Evolutionary conservation across 1,140 invertebrate genomes (phyloP), one percentile per base, ranked within the genome.

Genomic region (Helicoverpa armigera): DNA sequence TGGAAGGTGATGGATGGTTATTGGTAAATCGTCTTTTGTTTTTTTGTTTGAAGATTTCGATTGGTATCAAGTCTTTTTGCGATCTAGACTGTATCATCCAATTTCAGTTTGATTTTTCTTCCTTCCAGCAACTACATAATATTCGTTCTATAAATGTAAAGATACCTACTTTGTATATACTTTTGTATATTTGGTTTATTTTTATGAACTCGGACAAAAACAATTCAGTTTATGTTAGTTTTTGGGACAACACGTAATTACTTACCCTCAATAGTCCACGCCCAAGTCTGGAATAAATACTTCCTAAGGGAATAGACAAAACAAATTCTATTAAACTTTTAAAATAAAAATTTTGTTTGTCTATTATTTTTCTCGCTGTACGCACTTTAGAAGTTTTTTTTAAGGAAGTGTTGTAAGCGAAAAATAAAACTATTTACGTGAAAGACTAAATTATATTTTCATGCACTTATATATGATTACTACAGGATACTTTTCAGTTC

Each of bases 201-300:
- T 35, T 35, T 43, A 43, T 56, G 7, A 56, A 16, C 1, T 16
- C 4, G 4, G 54, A n/a, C n/a, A 9, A 56, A 56, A 2, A n/a
- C 16, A 56, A 18, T 58, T 10, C 9, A 14, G 16, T 58, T 58
- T 2, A 23, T 23, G 9, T 23, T 58, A 50, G 48, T 48, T 48
- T 67, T 67, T 48, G 43, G 63, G 9, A 11, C n/a, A 12, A 18
- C 11, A 60, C 58, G 10, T 50, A 67, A 50, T 67, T n/a, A 67
- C 35, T 50, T 18, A 67, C n/a, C 48, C n/a, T 67, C 63, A n/a
- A 67, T 50, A 35, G 35, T 10, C 9, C 63, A 48, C 63, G 16
- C 63, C 63, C 63, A 18, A 50, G 63, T 67, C 63, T 67, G 16
- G 63, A 18, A 67, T 50, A 50, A 48, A 67, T 50, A 48, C 43